These are phyloP conservation scores for Griposia aprilina DNA, from an alignment of 2,888 invertebrate genomes.

Conservation along the genomic window DNA sequence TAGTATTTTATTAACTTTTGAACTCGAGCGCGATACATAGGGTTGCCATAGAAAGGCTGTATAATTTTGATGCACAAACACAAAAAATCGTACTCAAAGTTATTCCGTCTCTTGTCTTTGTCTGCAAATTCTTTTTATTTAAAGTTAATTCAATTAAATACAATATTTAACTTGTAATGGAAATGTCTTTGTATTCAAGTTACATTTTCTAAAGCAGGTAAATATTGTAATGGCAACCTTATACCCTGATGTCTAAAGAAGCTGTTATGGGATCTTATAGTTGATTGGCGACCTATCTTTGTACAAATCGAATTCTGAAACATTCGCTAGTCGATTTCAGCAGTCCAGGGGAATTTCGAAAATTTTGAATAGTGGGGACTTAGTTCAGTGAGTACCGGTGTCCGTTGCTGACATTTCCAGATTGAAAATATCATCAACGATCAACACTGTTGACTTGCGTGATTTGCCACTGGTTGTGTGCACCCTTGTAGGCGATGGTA, in stretches of 20 bases:
- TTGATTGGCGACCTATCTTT: conserved; percentile 44
- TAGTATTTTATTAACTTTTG: conserved; percentile 41
- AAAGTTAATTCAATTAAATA: conserved; percentile 4
- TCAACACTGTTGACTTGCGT: conserved; percentile 84
- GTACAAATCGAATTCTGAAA: conserved; percentile 76
- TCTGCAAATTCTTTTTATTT: conserved; percentile 8
- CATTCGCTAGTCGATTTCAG: conserved; percentile 78
- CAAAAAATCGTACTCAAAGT: conserved; percentile 15
- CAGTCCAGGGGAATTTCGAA: conserved; percentile 80
- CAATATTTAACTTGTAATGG: conserved; percentile 17
- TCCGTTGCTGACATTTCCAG: conserved; percentile 89
- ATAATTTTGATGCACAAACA: conserved; percentile 36
- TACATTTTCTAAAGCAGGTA: conserved; percentile 38
- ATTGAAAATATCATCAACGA: conserved; percentile 87
- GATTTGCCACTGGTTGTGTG: conserved; percentile 85
- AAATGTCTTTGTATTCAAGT: conserved; percentile 22
- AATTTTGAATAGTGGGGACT: conserved; percentile 75
- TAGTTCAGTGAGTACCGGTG: conserved; percentile 85
- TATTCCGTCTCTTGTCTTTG: conserved; percentile 3
- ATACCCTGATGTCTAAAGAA: conserved; percentile 80
- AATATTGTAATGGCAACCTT: conserved; percentile 84
- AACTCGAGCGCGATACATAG: conserved; percentile 73
- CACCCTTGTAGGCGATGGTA: conserved; percentile 90
- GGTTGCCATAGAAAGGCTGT: conserved; percentile 79
- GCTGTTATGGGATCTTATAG: conserved; percentile 65